Percentiles rank a stretch among this genome's conserved stretches.
These are phyloP conservation scores for Toxostoma redivivum DNA, from an alignment of 2,113 vertebrate species.

Conservation along the genomic window DNA sequence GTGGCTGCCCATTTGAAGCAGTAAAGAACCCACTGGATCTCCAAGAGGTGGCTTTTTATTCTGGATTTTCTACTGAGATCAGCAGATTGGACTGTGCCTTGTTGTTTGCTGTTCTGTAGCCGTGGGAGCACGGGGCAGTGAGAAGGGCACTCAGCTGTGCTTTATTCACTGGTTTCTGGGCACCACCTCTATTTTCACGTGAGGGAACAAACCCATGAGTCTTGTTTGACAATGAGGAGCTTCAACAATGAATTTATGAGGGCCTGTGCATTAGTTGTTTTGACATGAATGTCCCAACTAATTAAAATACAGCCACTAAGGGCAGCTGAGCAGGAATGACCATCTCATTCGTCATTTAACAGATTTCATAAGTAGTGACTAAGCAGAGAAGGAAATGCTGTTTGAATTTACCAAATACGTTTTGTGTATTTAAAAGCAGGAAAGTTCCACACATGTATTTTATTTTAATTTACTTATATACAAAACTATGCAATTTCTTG, in stretches of 20 bases:
- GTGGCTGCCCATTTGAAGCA: neutral
- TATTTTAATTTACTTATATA: neutral
- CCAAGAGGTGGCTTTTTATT: neutral
- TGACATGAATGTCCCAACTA: neutral
- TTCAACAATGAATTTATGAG: neutral
- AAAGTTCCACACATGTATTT: neutral
- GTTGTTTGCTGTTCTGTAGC: neutral
- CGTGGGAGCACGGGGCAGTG: neutral
- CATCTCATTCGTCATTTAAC: neutral
- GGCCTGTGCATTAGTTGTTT: neutral
- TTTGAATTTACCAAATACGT: neutral
- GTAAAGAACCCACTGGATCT: neutral
- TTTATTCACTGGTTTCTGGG: neutral
- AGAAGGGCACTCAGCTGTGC: neutral
- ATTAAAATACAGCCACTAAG: neutral
- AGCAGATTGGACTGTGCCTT: neutral
- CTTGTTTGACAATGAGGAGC: neutral
- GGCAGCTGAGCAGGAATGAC: neutral
- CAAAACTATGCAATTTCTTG: neutral
- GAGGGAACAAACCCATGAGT: neutral
- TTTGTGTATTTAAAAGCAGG: neutral
- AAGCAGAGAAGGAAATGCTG: neutral
- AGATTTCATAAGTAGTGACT: conserved; percentile 22
- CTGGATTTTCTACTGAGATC: neutral
- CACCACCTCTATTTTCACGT: neutral